Evolutionary conservation across 2,797 vertebrate species (phyloP), one percentile per base, ranked within the genome.

Genomic region (Sebastes matsubarae): DNA sequence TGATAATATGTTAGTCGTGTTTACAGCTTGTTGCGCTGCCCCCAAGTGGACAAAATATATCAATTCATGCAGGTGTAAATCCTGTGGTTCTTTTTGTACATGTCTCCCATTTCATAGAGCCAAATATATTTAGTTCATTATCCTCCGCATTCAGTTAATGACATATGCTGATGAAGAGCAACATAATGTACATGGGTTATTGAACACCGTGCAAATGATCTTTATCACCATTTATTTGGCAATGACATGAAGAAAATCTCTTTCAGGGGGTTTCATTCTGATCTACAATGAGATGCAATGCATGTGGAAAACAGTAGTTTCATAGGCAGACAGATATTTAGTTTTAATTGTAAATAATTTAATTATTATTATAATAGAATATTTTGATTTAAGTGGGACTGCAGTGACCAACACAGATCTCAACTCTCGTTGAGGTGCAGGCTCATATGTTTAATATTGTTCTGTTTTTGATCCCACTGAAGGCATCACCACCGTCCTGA

Each of bases 401-500:
- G n/a, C 9, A 68, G 11, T 36, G 12, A 65, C n/a, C 12, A 66
- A n/a, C 59, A 69, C 27, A 60, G 2, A 67, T 34, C 4, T 59
- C 20, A 29, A 1, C 29, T 18, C 20, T 24, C 27, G 4, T 1
- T 36, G 6, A 13, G 4, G 0, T 8, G 5, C 36, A 61, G 30
- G 6, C 14, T 75, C 18, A 25, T 36, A 5, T 57, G 55, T 20
- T 52, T 74, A 3, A 75, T 22, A 14, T 52, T 75, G 27, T 57
- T 58, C 22, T 74, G 34, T 75, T 52, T 76, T 57, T 65, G 65
- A 68, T 55, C 2, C 36, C 50, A 9, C 7, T 71, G 22, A 81
- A 99, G 98, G 98, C 76, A 99, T 99, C 90, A 99, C 98, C 77
- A 99, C 98, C 0, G 98, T 99, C 68, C 96, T 99, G 90, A 99